Evolutionary conservation across 2,113 vertebrate species (phyloP).

Genomic region (Ramphastos sulfuratus): DNA sequence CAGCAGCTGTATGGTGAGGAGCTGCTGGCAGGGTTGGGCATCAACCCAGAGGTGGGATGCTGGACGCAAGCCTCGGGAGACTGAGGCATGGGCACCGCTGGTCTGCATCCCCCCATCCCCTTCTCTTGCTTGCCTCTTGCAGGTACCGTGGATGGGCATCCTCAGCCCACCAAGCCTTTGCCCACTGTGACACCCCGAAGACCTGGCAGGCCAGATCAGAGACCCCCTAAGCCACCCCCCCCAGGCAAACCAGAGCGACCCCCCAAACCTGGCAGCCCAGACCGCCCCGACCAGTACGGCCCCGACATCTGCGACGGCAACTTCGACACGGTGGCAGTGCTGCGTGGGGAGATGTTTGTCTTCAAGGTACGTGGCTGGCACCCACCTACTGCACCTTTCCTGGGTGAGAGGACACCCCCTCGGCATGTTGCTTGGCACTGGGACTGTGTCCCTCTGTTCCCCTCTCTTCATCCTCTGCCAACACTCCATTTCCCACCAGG

Average conservation of each 20-base stretch:
- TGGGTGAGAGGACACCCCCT: background rate
- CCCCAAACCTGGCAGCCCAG: constrained; percentile 79
- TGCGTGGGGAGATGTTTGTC: constrained; percentile 97
- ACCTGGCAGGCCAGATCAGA: constrained; percentile 81
- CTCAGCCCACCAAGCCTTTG: constrained; percentile 84
- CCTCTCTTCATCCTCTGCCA: background rate
- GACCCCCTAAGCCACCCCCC: constrained; percentile 65
- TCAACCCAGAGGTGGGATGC: background rate
- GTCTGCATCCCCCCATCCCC: background rate
- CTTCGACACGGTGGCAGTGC: constrained; percentile 91
- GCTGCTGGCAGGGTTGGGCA: background rate
- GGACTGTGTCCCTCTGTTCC: background rate
- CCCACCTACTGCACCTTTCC: background rate
- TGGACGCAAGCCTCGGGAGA: accelerated
- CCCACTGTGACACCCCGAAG: constrained; percentile 80
- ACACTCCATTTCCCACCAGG: constrained; percentile 66
- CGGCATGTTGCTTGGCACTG: too few relatives aligned
- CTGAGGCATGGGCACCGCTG: background rate
- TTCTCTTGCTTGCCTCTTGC: background rate
- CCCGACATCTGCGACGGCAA: constrained; percentile 95
- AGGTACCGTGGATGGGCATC: constrained; percentile 80
- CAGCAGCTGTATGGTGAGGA: constrained; percentile 92
- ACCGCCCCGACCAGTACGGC: constrained; percentile 82
- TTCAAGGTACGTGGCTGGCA: constrained; percentile 84
- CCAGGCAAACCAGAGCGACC: constrained; percentile 79